Conservation (phyloP, 2,888 invertebrate genomes). For the Epinotia demarniana region DNA sequence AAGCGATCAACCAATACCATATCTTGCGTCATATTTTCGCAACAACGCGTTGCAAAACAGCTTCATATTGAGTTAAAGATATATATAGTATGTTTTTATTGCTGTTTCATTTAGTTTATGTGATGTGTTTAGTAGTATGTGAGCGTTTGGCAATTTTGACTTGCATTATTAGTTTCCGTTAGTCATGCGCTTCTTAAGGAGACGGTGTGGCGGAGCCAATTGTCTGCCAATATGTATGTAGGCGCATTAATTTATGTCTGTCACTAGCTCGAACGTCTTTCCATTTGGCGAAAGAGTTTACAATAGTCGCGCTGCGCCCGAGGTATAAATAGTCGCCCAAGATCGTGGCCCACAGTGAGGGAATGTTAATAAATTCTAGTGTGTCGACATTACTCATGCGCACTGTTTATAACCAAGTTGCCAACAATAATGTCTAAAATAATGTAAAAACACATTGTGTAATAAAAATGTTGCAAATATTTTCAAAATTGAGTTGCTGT, state of each 20-base stretch:
- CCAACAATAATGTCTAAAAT: slow-evolving; percentile 16
- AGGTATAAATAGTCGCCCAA: slow-evolving; percentile 68
- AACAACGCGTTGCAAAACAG: slow-evolving; percentile 3
- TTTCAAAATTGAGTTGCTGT: neutral
- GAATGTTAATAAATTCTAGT: slow-evolving; percentile 62
- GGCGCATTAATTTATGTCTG: slow-evolving; percentile 66
- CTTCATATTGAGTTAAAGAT: neutral
- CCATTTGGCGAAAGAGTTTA: slow-evolving; percentile 72
- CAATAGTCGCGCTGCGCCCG: slow-evolving; percentile 66
- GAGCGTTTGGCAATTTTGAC: neutral
- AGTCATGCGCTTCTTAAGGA: slow-evolving; percentile 41
- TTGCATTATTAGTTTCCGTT: slow-evolving; percentile 36
- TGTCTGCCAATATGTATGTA: slow-evolving; percentile 58
- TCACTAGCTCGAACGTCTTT: slow-evolving; percentile 67
- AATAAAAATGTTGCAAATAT: neutral
- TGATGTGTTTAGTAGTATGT: neutral
- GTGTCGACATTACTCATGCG: slow-evolving; percentile 58
- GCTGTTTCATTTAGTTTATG: neutral
- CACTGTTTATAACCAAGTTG: slow-evolving; percentile 47
- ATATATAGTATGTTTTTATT: slow-evolving; percentile 8
- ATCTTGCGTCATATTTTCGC: neutral
- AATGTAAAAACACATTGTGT: neutral
- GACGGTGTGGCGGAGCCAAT: slow-evolving; percentile 33
- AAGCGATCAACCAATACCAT: neutral
- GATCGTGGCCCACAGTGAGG: slow-evolving; percentile 62